Evolutionary conservation across 2,797 vertebrate species (phyloP), one percentile per base, ranked within the genome.

Genomic region (Xenopus petersii): DNA sequence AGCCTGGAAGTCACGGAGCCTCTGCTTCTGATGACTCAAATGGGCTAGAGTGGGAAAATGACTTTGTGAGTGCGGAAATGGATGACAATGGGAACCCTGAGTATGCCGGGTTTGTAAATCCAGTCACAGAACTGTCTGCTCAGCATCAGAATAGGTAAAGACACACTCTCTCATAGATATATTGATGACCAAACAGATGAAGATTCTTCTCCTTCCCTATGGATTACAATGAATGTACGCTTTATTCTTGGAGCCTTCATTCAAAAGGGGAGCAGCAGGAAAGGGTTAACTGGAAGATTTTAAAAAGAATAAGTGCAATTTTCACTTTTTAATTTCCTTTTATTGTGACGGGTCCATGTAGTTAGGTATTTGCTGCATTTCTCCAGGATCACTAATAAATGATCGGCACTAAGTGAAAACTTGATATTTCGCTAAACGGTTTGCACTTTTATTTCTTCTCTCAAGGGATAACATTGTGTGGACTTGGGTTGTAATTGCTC

Each of bases 21-120:
- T 98, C 96, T 0, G 89, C 95, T 73, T 98, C 95, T 0, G 97
- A 99, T 5, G 95, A 97, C 56, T 98, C 96, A 65, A 94, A 91
- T 0, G 95, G 95, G 0, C 88, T 99, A 65, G 97, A 99, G 87
- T 99, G 98, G 98, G 98, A 99, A 86, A 97, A 95, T 12, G 97
- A 99, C 84, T 99, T 98, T 68, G 94, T 98, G 55, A 94, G 94
- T 10, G 94, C 94, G 0, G 93, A 92, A 63, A 82, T 91, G 63
- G 95, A 98, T 58, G 95, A 96, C 59, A 91, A 86, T 0, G 92
- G 91, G 77, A 96, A 96, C 58, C 88, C 93, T 0, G 94, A 96
- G 68, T 97, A 94, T 0, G 90, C 93, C 0, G 93, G 95, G 1
- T 97, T 96, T 81, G 94, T 97, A 51, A 97, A 97, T 67, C 95